Base-by-base conservation (phyloP, 2,113 vertebrate genomes). In the Grantiella picta region DNA sequence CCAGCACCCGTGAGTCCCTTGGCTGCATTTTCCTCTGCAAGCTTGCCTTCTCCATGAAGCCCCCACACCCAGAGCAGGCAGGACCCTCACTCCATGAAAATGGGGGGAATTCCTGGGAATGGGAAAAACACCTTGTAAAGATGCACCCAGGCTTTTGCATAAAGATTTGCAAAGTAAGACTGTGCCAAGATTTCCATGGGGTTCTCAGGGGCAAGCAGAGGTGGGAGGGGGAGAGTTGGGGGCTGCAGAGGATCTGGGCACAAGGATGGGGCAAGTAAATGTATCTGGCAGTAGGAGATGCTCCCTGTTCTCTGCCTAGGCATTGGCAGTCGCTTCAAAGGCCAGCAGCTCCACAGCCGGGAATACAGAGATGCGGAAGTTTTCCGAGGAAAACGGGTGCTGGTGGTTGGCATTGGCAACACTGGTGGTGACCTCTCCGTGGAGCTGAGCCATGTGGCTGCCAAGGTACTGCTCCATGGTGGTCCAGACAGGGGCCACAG, bases 341-440 rank as follows among this genome's bases (percentile, higher is more conserved):
- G 99, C 11, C 97, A 56, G 75, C 97, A 96, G 79, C 86, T 98
- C 35, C 99, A 99, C 96, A 99, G 99, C 91, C 96, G 75, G 95
- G 97, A 99, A 8, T 99, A 99, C 85, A 99, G 95, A 97, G 95
- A 97, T 9, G 93, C 94, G 35, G 97, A 98, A 47, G 82, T 66
- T 27, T 98, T 97, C 97, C 95, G 81, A 50, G 98, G 98, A 73
- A 98, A 99, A 89, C 98, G 97, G 3, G 96, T 99, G 77, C 91
- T 99, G 11, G 97, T 99, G 68, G 84, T 99, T 1, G 99, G 99
- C 36, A 97, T 98, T 38, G 99, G 99, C 18, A 99, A 99, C 94
- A 99, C 99, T 1, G 99, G 98, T 3, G 98, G 98, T 0, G 99
- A 99, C 78, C 77, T 99, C 15, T 97, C 99, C 0, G 98, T 98